Evolutionary conservation across 2,888 invertebrate species (phyloP).

Genomic region (Campopleginae sp.): DNA sequence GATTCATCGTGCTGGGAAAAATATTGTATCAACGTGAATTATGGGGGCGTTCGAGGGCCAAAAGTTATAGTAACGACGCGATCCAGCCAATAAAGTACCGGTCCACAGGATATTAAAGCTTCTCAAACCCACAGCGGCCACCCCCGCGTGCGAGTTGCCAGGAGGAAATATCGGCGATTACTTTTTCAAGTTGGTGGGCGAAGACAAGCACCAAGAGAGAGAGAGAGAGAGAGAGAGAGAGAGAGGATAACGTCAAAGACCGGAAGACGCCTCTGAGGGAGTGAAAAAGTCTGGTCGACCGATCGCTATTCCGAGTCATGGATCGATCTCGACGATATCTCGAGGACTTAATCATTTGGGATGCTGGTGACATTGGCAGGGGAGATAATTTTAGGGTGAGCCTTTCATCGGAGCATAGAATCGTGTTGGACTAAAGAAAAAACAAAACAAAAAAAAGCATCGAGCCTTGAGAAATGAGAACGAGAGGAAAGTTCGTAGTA

Average conservation of each 20-base stretch:
- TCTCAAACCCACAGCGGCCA: background rate
- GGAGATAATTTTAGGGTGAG: slow-evolving; percentile 59
- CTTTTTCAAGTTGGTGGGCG: slow-evolving; percentile 47
- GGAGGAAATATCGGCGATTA: slow-evolving; percentile 63
- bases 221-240: no score
- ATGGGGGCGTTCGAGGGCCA: background rate
- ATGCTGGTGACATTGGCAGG: slow-evolving; percentile 25
- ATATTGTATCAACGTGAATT: slow-evolving; percentile 39
- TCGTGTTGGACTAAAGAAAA: slow-evolving; percentile 19
- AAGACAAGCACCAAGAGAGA: background rate
- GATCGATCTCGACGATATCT: slow-evolving; percentile 22
- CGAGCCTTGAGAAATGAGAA: background rate
- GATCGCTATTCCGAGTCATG: background rate
- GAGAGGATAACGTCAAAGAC: slow-evolving; percentile 15
- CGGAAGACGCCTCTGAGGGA: slow-evolving; percentile 15
- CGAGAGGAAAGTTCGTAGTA: slow-evolving; percentile 6
- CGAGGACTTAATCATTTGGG: slow-evolving; percentile 60
- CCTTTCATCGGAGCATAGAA: slow-evolving; percentile 13
- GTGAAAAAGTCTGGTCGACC: background rate
- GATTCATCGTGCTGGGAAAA: slow-evolving; percentile 30
- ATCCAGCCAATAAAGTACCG: slow-evolving; percentile 44
- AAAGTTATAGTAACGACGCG: slow-evolving; percentile 46
- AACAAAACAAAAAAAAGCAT: slow-evolving; percentile 4
- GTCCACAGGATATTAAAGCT: slow-evolving; percentile 37
- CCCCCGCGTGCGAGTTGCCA: background rate